Evolutionary conservation across 2,113 vertebrate genomes (phyloP).

Genomic region (Arothron firmamentum): DNA sequence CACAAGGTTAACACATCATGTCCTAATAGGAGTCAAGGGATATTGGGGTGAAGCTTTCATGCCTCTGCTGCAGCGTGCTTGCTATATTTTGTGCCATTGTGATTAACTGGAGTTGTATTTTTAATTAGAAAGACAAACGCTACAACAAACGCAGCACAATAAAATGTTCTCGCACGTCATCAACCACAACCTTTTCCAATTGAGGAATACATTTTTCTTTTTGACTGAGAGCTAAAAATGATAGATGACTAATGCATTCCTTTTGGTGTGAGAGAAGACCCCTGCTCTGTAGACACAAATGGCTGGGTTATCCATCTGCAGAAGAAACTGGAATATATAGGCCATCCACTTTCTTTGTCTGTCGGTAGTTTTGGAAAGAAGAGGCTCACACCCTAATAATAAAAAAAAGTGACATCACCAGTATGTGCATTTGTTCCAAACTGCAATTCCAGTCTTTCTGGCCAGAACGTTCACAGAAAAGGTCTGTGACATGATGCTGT

Average conservation of each 20-base stretch:
- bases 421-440: constrained; percentile 48
- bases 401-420: constrained; percentile 68
- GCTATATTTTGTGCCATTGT: too few relatives aligned
- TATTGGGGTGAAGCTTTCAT: constrained; percentile 32
- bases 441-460: constrained; percentile 39
- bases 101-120: too few relatives aligned
- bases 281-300: constrained; percentile 45
- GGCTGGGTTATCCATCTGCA: constrained; percentile 52
- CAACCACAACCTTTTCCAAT: constrained; percentile 7
- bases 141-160: too few relatives aligned
- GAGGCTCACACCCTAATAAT: constrained; percentile 24
- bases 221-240: constrained; percentile 54
- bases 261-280: constrained; percentile 46
- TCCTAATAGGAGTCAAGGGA: constrained; percentile 48
- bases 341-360: constrained; percentile 5
- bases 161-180: background rate
- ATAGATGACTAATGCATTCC: constrained; percentile 58
- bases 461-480: constrained; percentile 25
- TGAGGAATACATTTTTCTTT: constrained; percentile 26
- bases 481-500: too few relatives aligned
- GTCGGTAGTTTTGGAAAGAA: constrained; percentile 50
- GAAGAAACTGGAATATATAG: constrained; percentile 55
- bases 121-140: too few relatives aligned
- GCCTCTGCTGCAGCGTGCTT: too few relatives aligned
- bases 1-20: constrained; percentile 20